These are phyloP conservation scores for Drosophila watanabei DNA, from an alignment of 1,140 invertebrate species.

Conservation along the genomic window DNA sequence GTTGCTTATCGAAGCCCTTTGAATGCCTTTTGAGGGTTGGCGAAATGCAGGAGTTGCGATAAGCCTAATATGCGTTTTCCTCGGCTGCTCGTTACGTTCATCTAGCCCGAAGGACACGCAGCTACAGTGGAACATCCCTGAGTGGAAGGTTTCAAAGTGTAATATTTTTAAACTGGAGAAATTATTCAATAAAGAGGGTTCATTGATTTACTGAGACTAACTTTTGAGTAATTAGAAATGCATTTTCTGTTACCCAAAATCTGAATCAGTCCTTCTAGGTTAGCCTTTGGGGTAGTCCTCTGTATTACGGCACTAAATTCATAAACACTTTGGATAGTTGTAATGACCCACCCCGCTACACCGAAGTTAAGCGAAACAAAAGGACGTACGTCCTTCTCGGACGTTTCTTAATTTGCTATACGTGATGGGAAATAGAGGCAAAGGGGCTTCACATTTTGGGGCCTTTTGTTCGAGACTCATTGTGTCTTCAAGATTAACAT, in stretches of 20 bases:
- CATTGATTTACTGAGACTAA: not conserved
- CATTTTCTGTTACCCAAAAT: not conserved
- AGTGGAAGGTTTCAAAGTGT: no score
- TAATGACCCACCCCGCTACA: constrained; percentile 49
- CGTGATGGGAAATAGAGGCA: constrained; percentile 47
- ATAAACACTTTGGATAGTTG: constrained; percentile 83
- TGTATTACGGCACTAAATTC: constrained; percentile 67
- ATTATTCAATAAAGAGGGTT: not conserved
- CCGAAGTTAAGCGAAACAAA: constrained; percentile 54
- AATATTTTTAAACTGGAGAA: not conserved
- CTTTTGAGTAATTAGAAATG: accelerated
- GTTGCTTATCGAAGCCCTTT: constrained; percentile 75
- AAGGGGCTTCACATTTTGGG: constrained; percentile 25
- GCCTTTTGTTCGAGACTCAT: constrained; percentile 59
- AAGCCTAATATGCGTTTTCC: constrained; percentile 78
- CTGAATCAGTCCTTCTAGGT: no score
- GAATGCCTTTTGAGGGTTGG: constrained; percentile 61
- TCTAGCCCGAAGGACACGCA: constrained; percentile 19
- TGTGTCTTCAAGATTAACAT: constrained; percentile 77
- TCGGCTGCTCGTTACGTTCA: constrained; percentile 71
- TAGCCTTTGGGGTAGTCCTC: not conserved
- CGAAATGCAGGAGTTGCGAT: constrained; percentile 72
- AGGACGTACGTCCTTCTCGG: constrained; percentile 45
- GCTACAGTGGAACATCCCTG: constrained; percentile 11
- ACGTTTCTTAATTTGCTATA: constrained; percentile 70